Conservation (phyloP, 2,797 vertebrate species). For the Labroides dimidiatus region DNA sequence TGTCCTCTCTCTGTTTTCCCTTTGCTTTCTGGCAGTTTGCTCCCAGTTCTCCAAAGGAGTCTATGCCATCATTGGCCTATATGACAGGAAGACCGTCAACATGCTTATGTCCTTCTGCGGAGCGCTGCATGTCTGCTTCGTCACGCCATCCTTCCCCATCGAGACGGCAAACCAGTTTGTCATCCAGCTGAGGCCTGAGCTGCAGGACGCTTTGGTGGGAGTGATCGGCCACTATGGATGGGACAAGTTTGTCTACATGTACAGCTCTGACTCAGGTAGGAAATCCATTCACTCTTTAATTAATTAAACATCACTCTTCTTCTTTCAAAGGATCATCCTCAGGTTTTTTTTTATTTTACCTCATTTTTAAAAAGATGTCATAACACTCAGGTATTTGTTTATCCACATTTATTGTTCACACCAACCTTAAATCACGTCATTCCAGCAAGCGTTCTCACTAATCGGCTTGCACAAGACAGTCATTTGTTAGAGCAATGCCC, state of each 20-base stretch:
- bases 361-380: not conserved
- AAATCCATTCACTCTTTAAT: not conserved
- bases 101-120: conserved; percentile 99
- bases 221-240: conserved; percentile 96
- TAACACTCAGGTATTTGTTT: not conserved
- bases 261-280: conserved; percentile 95
- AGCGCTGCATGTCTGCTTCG: conserved; percentile 97
- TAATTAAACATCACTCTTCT: not conserved
- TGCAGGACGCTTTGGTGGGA: conserved; percentile 96
- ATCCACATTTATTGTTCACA: conserved; percentile 3
- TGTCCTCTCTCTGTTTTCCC: not conserved
- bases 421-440: not conserved
- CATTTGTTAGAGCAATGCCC: conserved; percentile 28
- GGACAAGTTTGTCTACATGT: conserved; percentile 99
- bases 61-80: conserved; percentile 99
- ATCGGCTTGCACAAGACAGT: not conserved
- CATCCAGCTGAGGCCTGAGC: conserved; percentile 96
- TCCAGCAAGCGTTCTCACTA: not conserved
- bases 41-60: conserved; percentile 99
- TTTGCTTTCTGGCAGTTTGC: conserved; percentile 86
- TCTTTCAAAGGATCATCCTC: not conserved
- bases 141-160: conserved; percentile 96
- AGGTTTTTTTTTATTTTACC: no score
- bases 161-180: conserved; percentile 98
- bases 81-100: conserved; percentile 97